Base-by-base conservation (phyloP, 1,140 invertebrate species). In the Atta cephalotes region DNA sequence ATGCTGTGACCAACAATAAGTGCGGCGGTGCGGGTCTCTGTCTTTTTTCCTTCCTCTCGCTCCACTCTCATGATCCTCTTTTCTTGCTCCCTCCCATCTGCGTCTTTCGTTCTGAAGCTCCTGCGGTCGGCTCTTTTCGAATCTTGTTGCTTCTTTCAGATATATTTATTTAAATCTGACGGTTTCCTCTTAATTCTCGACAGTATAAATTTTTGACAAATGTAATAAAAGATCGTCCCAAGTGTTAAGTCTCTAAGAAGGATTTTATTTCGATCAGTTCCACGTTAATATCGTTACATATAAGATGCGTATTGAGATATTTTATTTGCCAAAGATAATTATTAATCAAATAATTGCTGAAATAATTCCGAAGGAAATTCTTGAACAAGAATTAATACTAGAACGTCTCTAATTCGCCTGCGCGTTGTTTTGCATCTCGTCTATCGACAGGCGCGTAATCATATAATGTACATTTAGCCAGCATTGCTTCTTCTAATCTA, bases 1-100 rank as follows among this genome's bases (percentile, higher is more conserved):
- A 95, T 95, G 95, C 95, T 95, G 95, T 95, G 95, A 95, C 95
- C 94, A 95, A 95, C 95, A 95, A 95, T 95, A 95, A 95, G 82
- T 93, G 81, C 72, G 94, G 94, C 93, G 94, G 92, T 93, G 92
- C 92, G 94, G 95, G 93, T 82, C 16, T 77, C 65, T 80, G 62
- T 86, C 72, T 88, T 80, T 88, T 87, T 90, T 63, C 25, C 66
- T 35, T 58, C 74, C 53, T n/a, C 53, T 53, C 16, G 12, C n/a
- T 80, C 49, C 25, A 63, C 63, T 65, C n/a, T 68, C 21, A 18
- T 25, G 71, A n/a, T 21, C n/a, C 25, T 18, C 7, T 0, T 39
- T 60, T 78, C 12, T n/a, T 25, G 4, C 21, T 31, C 53, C 16
- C 3, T 18, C 18, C 21, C 10, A 5, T n/a, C 25, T 31, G 28